Base-by-base conservation (phyloP, 2,888 invertebrate species). In the Erannis defoliaria region DNA sequence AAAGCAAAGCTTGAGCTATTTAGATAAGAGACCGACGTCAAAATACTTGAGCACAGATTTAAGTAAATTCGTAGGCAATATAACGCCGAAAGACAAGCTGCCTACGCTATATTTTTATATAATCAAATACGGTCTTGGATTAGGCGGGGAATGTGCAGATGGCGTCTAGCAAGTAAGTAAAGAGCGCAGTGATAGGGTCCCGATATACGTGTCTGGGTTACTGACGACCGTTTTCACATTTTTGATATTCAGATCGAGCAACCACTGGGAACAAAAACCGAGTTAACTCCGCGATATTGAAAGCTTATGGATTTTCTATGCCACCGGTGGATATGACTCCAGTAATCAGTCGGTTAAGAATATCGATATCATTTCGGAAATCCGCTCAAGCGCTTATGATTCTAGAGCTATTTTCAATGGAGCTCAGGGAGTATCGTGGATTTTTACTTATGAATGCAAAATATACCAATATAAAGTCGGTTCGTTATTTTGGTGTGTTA, bases 141-240 rank as follows among this genome's bases (percentile, higher is more conserved):
- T 90, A 90, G 88, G 86, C 84, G 78, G 84, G 82, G 83, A 89
- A 86, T 89, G 88, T 88, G 88, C 91, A 92, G 90, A 93, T 92
- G 92, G 91, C 89, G 89, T 85, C 82, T 76, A 79, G 84, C 85
- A 76, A 90, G 91, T 90, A 88, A 91, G 92, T 91, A 91, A 89
- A 89, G 89, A 91, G 86, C 88, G 87, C 88, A 90, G 89, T 91
- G 91, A 92, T 93, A 91, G 91, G 91, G 92, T 90, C 92, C 84
- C 89, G 86, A 87, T 86, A 87, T 89, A 92, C 92, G 92, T 93
- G 92, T 89, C 86, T 76, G 79, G 92, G 80, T 76, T 93, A 89
- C 91, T 88, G 90, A 93, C 87, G 88, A 89, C 85, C 82, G 80
- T 84, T 91, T 90, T 87, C 88, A 84, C 86, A 89, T 88, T 91